Base-by-base conservation (phyloP, 2,113 vertebrate genomes). In the Syngnathus scovelli region DNA sequence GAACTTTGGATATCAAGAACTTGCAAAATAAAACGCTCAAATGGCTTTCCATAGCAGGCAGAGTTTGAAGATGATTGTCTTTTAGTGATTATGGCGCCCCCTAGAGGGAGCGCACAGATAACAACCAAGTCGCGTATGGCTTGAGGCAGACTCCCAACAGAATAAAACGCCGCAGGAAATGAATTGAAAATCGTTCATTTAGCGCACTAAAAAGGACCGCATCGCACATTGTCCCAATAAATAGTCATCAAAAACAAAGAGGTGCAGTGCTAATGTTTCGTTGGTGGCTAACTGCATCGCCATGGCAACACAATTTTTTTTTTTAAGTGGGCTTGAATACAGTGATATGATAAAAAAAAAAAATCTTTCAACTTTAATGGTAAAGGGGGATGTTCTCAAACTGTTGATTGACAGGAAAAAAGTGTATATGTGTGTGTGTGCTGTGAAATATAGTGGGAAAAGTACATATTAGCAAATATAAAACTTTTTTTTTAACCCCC, bases 31-130 rank as follows among this genome's bases (percentile, higher is more conserved):
- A 21, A 21, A 52, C 8, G n/a, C 49, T 52, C 19, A n/a, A 52
- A 52, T 10, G n/a, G 19, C 49, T 52, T 52, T 52, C 5, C 27
- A 58, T 16, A 16, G 55, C 15, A 15, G 55, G 66, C 37, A 54
- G 65, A 68, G 80, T 82, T 66, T 54, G 67, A 3, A 64, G 76
- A 78, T 81, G 89, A 92, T 91, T 92, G 90, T 92, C 89, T 84
- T 77, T 78, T 69, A 16, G 81, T 78, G 80, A 78, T 88, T 81
- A 84, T 80, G 80, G 77, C 74, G 71, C 71, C 77, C 80, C 77
- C 80, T 78, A 70, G 74, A 81, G 78, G 41, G 16, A 36, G 15
- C 27, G 27, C 27, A 36, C 55, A 0, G 6, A 33, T 58, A 58
- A 58, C 27, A 8, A 36, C 55, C 55, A 33, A 5, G 55, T 58